phyloP scores from a whole-genome alignment of 2,113 vertebrate species.

The Halcyon malimbica region DNA sequence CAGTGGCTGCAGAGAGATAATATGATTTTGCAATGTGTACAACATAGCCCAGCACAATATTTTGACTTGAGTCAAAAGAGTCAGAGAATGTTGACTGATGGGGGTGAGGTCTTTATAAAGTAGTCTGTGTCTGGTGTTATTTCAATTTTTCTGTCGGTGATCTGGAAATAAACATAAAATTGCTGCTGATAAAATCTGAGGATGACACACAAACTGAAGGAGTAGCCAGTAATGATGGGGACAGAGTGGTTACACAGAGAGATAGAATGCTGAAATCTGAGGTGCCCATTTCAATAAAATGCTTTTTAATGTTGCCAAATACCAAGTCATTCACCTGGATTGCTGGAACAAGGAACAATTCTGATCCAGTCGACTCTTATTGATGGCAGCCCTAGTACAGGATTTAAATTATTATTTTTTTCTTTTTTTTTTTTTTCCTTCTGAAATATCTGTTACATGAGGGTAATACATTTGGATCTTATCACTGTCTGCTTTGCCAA shows the following conservation, averaged over 20 bases:
- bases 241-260: not conserved
- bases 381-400: not conserved
- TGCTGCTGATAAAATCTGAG: slow-evolving; percentile 13
- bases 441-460: not conserved
- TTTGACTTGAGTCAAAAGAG: not conserved
- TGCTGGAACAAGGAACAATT: not conserved
- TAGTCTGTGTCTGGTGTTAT: not conserved
- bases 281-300: not conserved
- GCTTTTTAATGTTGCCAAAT: not conserved
- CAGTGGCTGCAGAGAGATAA: not conserved
- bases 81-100: not conserved
- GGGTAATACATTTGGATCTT: not conserved
- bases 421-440: too few relatives aligned
- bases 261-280: not conserved
- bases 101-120: not conserved
- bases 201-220: not conserved
- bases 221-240: not conserved
- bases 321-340: not conserved
- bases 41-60: not conserved
- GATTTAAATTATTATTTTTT: too few relatives aligned
- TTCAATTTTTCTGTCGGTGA: not conserved
- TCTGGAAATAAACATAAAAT: slow-evolving; percentile 41
- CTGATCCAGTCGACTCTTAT: rapidly evolving
- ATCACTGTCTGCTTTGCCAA: not conserved
- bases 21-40: not conserved